phyloP scores from a whole-genome alignment of 2,797 vertebrate species.

The Oreortyx pictus region DNA sequence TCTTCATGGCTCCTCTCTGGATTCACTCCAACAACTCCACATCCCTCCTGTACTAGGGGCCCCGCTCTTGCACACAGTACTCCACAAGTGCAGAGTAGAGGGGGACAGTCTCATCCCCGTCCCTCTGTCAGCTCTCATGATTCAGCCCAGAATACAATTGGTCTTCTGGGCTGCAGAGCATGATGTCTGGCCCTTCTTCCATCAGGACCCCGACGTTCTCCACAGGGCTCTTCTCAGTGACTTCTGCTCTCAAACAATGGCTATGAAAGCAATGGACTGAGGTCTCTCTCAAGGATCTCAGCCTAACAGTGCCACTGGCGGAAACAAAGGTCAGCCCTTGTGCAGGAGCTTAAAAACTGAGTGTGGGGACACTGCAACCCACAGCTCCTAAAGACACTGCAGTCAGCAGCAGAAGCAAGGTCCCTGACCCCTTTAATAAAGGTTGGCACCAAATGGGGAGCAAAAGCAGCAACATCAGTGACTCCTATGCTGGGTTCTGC shows the following conservation, averaged over 20 bases:
- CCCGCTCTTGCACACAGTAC: no score
- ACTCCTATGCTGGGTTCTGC: fast-evolving
- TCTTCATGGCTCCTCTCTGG: no score
- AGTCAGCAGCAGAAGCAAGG: background rate
- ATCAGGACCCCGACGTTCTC: no score
- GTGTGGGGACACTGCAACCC: background rate
- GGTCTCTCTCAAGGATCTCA: background rate
- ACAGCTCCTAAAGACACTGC: background rate
- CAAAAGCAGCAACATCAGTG: background rate
- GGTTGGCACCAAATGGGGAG: background rate
- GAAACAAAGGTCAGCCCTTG: background rate
- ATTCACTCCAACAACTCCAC: no score
- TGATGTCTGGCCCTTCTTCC: no score
- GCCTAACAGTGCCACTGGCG: background rate
- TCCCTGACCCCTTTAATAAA: background rate
- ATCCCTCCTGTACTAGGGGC: no score
- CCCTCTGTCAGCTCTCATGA: no score
- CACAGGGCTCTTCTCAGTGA: no score
- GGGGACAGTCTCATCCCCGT: no score
- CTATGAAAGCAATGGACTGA: background rate
- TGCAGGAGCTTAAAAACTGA: background rate
- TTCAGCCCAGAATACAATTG: no score
- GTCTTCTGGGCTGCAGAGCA: no score
- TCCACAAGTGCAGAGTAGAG: no score
- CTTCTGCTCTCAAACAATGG: background rate